Evolutionary conservation across 2,888 invertebrate genomes (phyloP).

Genomic region (Hyposoter didymator): DNA sequence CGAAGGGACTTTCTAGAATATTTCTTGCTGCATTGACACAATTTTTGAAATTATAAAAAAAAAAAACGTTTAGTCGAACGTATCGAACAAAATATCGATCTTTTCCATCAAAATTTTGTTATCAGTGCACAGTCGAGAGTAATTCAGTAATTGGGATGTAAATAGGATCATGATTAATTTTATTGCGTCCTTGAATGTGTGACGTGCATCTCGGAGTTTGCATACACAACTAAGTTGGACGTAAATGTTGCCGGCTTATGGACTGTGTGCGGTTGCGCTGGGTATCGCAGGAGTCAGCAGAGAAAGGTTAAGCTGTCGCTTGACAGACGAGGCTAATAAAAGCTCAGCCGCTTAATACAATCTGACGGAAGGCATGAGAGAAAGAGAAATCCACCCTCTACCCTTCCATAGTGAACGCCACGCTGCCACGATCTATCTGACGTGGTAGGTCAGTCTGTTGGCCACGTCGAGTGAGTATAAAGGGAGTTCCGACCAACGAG

Average conservation of each 20-base stretch:
- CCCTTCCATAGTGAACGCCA: slow-evolving; percentile 14
- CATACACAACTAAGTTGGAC: slow-evolving; percentile 8
- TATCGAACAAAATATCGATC: too few species aligned
- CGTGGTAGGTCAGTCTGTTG: slow-evolving; percentile 78
- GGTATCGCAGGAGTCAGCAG: slow-evolving; percentile 67
- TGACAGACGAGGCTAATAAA: slow-evolving; percentile 79
- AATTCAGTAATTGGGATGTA: slow-evolving; percentile 5
- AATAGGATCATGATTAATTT: background rate
- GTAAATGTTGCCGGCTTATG: slow-evolving; percentile 15
- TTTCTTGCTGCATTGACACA: too few species aligned
- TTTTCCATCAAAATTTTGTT: too few species aligned
- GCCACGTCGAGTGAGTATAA: slow-evolving; percentile 66
- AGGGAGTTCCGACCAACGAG: slow-evolving; percentile 17
- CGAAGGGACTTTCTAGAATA: too few species aligned
- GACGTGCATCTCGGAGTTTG: background rate
- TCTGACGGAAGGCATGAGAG: slow-evolving; percentile 76
- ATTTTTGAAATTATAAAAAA: too few species aligned
- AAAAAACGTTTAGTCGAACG: too few species aligned
- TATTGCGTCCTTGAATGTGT: background rate
- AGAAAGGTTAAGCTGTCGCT: slow-evolving; percentile 79
- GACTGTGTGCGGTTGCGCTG: slow-evolving; percentile 20
- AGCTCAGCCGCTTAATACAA: slow-evolving; percentile 79
- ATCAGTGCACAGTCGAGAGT: background rate
- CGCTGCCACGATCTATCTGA: slow-evolving; percentile 70
- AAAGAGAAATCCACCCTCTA: slow-evolving; percentile 58